These are phyloP conservation scores for Morus bassanus DNA, from an alignment of 2,797 vertebrate species.

Conservation along the genomic window DNA sequence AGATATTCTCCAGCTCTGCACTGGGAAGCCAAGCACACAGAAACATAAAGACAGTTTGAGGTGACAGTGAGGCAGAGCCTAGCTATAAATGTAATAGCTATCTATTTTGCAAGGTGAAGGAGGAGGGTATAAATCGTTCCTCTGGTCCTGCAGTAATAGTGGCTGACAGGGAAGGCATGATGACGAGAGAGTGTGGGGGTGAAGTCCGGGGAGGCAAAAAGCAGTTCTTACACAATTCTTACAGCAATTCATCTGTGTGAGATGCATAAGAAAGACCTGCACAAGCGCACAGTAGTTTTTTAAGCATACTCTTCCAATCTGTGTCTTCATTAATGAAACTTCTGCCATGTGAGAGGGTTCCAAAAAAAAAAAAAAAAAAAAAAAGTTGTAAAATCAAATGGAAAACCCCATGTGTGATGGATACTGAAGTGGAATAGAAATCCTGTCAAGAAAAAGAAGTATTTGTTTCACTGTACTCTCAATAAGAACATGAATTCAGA, in stretches of 20 bases:
- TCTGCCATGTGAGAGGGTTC: not conserved
- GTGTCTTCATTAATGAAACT: not conserved
- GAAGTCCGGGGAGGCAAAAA: not conserved
- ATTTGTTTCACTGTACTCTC: not conserved
- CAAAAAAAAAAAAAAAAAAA: not conserved
- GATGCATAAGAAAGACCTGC: not conserved
- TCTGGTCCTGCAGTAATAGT: not conserved
- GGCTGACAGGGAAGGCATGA: not conserved
- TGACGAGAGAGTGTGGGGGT: fast-evolving
- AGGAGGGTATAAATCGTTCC: not conserved
- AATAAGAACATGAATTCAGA: not conserved
- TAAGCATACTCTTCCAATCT: not conserved
- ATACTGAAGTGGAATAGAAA: not conserved
- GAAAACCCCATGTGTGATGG: not conserved
- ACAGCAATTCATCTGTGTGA: not conserved
- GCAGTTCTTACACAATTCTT: not conserved
- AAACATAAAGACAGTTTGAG: not conserved
- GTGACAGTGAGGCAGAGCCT: not conserved
- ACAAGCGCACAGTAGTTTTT: not conserved
- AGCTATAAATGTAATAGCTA: not conserved
- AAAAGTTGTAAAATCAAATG: not conserved
- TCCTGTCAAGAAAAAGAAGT: not conserved
- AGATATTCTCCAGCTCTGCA: not conserved
- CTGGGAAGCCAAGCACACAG: not conserved
- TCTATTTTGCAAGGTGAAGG: not conserved